Conservation (phyloP, 2,888 invertebrate genomes). For the Callosobruchus maculatus region DNA sequence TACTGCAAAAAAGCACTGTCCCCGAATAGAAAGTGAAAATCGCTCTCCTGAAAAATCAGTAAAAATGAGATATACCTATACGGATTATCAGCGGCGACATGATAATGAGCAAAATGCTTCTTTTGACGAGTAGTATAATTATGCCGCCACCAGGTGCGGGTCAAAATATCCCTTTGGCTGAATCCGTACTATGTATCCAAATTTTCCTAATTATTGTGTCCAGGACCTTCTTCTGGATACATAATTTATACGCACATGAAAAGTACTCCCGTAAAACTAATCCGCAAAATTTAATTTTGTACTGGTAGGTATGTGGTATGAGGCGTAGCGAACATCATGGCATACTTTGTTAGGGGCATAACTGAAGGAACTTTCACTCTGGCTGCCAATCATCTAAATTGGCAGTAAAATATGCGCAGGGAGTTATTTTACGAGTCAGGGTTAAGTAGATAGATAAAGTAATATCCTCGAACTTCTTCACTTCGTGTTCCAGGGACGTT, state of each 20-base stretch:
- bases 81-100: too few species aligned
- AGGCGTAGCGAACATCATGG: not conserved
- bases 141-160: too few species aligned
- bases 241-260: not conserved
- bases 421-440: not conserved
- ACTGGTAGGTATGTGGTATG: not conserved
- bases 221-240: not conserved
- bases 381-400: constrained; percentile 1
- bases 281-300: not conserved
- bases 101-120: too few species aligned
- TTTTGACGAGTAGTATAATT: too few species aligned
- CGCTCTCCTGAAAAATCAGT: too few species aligned
- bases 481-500: not conserved
- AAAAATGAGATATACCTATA: too few species aligned
- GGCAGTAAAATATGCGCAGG: not conserved
- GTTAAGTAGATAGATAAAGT: constrained; percentile 1
- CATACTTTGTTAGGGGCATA: not conserved
- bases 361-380: not conserved
- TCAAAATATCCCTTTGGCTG: too few species aligned
- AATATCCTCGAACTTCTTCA: not conserved
- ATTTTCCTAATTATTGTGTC: too few species aligned
- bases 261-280: not conserved
- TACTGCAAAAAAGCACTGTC: too few species aligned
- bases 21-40: too few species aligned
- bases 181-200: too few species aligned